Evolutionary conservation across 1,140 invertebrate species (phyloP).

Genomic region (Cheumatopsyche charites): DNA sequence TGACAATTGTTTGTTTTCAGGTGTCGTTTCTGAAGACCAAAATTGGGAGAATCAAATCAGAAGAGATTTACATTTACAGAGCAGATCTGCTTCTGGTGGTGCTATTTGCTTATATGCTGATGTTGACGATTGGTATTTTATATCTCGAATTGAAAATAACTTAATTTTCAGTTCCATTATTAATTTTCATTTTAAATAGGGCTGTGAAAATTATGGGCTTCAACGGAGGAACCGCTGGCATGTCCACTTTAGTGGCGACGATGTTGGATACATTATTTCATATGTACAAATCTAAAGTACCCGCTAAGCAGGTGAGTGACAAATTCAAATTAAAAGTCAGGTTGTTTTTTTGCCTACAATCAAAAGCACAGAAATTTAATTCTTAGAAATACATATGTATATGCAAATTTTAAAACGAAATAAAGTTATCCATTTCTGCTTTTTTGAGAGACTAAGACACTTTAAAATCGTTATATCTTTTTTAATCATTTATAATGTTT

Average conservation of each 20-base stretch:
- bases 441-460: too few species aligned
- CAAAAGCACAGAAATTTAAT: too few species aligned
- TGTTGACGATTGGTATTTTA: slow-evolving; percentile 76
- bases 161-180: neutral
- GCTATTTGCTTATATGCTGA: slow-evolving; percentile 76
- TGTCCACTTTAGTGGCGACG: slow-evolving; percentile 82
- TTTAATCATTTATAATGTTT: too few species aligned
- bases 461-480: too few species aligned
- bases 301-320: slow-evolving; percentile 62
- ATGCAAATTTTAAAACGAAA: too few species aligned
- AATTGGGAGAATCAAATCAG: slow-evolving; percentile 61
- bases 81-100: slow-evolving; percentile 59
- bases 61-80: slow-evolving; percentile 60
- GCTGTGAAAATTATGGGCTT: slow-evolving; percentile 56
- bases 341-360: too few species aligned
- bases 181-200: slow-evolving; percentile 48
- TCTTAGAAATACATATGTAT: too few species aligned
- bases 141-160: neutral
- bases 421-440: too few species aligned
- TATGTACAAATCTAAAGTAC: slow-evolving; percentile 68
- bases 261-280: slow-evolving; percentile 83
- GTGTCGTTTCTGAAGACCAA: slow-evolving; percentile 26
- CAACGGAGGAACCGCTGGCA: slow-evolving; percentile 64
- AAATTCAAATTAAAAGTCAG: too few species aligned
- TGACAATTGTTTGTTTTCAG: slow-evolving; percentile 20